Conservation (phyloP, 2,113 vertebrate genomes). For the Brienomyrus longianalis region DNA sequence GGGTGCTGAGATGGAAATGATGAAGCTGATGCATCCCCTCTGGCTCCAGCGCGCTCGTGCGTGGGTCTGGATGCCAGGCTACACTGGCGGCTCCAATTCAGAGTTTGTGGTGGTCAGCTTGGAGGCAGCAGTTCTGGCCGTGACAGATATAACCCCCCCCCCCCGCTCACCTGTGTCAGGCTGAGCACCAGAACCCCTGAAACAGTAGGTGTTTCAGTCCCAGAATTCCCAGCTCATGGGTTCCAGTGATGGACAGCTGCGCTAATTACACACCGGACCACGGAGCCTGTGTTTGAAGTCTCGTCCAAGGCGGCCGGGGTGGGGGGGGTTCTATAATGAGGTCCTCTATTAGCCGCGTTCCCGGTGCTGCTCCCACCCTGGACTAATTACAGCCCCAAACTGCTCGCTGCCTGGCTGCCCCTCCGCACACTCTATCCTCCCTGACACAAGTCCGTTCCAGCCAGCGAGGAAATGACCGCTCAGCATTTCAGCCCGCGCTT, state of each 20-base stretch:
- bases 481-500: neutral
- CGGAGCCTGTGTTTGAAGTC: slow-evolving; percentile 2
- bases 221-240: slow-evolving; percentile 14
- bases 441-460: slow-evolving; percentile 29
- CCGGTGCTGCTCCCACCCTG: slow-evolving; percentile 35
- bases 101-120: slow-evolving; percentile 17
- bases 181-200: neutral
- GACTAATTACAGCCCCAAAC: slow-evolving; percentile 32
- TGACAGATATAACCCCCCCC: neutral
- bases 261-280: slow-evolving; percentile 36
- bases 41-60: neutral
- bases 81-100: neutral
- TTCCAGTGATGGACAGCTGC: slow-evolving; percentile 18
- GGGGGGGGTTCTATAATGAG: slow-evolving; percentile 24
- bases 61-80: neutral
- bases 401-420: neutral
- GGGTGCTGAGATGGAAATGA: neutral
- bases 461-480: slow-evolving; percentile 49
- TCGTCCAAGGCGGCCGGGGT: neutral
- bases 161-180: neutral
- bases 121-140: slow-evolving; percentile 33
- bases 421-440: neutral
- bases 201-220: slow-evolving; percentile 18
- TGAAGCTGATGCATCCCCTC: neutral
- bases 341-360: slow-evolving; percentile 31